These are phyloP conservation scores for Sitodiplosis mosellana DNA, from an alignment of 1,140 invertebrate species.

Conservation along the genomic window DNA sequence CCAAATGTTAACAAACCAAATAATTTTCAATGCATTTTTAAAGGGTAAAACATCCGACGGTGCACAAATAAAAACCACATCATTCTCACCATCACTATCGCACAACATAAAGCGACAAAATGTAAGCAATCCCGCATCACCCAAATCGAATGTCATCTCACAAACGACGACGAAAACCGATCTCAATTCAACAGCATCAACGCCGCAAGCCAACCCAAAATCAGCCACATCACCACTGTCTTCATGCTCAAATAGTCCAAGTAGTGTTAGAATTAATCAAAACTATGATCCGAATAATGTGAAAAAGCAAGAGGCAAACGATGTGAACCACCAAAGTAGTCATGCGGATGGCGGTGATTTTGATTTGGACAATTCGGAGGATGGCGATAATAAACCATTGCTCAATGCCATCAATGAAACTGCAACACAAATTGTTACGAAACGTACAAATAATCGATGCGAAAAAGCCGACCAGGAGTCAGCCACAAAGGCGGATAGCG, in stretches of 20 bases:
- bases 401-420: too few relatives aligned
- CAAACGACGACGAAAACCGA: neutral
- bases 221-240: neutral
- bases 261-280: conserved; percentile 14
- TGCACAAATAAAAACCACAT: neutral
- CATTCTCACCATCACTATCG: neutral
- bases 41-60: neutral
- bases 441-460: too few relatives aligned
- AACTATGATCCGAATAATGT: neutral
- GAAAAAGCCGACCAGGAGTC: too few relatives aligned
- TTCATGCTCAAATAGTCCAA: conserved; percentile 14
- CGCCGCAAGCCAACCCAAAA: neutral
- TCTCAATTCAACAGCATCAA: neutral
- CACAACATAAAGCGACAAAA: neutral
- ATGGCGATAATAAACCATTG: too few relatives aligned
- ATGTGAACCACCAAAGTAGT: too few relatives aligned
- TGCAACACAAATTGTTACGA: too few relatives aligned
- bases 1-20: too few relatives aligned
- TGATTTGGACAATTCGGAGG: too few relatives aligned
- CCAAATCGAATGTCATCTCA: neutral
- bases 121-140: neutral
- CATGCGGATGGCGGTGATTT: too few relatives aligned
- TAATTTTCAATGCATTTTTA: too few relatives aligned
- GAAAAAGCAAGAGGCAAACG: too few relatives aligned
- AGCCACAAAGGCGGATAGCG: too few relatives aligned